Base-by-base conservation (phyloP, 92 coral and sea anemone species). In the Plumapathes pennacea region DNA sequence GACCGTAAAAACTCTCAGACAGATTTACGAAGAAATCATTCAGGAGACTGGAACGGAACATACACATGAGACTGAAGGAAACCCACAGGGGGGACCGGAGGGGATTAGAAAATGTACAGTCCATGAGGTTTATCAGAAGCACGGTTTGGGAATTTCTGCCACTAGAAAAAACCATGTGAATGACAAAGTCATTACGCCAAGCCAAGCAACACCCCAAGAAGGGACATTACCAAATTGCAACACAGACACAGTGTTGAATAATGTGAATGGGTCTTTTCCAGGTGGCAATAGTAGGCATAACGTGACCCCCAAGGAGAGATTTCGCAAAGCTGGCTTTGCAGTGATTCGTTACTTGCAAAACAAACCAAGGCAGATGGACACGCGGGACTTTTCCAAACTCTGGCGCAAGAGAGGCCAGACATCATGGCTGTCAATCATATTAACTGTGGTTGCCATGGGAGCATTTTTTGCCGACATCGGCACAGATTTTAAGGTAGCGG, bases 381-480 rank as follows among this genome's bases (percentile, higher is more conserved):
- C n/a, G n/a, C 64, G 52, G 42, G 81, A 83, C 57, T 85, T 68
- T 48, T 54, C 76, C 2, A 76, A 67, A 31, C 59, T 88, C 9
- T 88, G 96, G 96, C 59, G 67, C 47, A 64, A 74, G 13, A 76
- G 96, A 19, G 96, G 90, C 23, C 52, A 59, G 32, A 85, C 73
- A 39, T 80, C 89, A 7, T 88, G 96, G 96, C 55, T 83, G 10
- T 64, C 44, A 17, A 37, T 88, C 2, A 19, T 83, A 11, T 81
- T 85, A 4, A 41, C 86, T 0, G 22, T 83, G 8, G 68, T 65
- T 26, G 96, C 72, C 19, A 54, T 84, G 2, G 50, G 63, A 41
- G 96, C 96, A 1, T 88, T 88, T 54, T 67, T 88, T 34, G 90
- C 77, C 0, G 96, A 88, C 65, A 67, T 77, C 28, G 96, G 76